A percentile compares a stretch with the other conserved stretches of the same genome.
Conservation (phyloP, 2,797 vertebrate species). For the Erethizon dorsatum region DNA sequence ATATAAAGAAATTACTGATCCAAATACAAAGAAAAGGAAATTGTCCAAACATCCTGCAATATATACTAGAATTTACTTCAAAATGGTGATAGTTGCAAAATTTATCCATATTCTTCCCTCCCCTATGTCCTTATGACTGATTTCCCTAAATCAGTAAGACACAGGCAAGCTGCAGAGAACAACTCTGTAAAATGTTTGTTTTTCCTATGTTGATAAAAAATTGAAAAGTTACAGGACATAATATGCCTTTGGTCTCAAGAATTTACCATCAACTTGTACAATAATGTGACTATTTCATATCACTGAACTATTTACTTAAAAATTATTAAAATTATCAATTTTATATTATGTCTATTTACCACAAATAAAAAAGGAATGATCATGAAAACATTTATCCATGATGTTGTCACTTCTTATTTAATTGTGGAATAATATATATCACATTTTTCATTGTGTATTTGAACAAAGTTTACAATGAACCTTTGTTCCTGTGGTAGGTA, state of each 20-base stretch:
- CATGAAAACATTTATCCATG: not conserved
- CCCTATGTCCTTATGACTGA: not conserved
- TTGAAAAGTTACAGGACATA: not conserved
- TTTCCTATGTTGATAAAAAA: not conserved
- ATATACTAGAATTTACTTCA: not conserved
- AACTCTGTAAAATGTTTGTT: not conserved
- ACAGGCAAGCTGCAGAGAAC: not conserved
- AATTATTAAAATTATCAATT: not conserved
- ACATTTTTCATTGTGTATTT: not conserved
- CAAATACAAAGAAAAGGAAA: not conserved
- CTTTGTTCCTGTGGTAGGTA: not conserved
- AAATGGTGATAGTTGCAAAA: not conserved
- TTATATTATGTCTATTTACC: not conserved
- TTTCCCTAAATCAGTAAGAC: not conserved
- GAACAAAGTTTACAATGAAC: not conserved
- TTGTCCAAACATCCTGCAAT: not conserved
- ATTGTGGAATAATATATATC: not conserved
- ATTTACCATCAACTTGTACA: constrained; percentile 3
- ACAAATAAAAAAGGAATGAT: not conserved
- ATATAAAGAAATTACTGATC: not conserved
- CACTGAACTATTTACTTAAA: not conserved
- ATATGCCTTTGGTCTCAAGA: not conserved
- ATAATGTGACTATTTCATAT: not conserved
- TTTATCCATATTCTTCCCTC: not conserved
- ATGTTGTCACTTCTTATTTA: not conserved